Evolutionary conservation across 2,113 vertebrate genomes (phyloP).

Genomic region (Centropus unirufus): DNA sequence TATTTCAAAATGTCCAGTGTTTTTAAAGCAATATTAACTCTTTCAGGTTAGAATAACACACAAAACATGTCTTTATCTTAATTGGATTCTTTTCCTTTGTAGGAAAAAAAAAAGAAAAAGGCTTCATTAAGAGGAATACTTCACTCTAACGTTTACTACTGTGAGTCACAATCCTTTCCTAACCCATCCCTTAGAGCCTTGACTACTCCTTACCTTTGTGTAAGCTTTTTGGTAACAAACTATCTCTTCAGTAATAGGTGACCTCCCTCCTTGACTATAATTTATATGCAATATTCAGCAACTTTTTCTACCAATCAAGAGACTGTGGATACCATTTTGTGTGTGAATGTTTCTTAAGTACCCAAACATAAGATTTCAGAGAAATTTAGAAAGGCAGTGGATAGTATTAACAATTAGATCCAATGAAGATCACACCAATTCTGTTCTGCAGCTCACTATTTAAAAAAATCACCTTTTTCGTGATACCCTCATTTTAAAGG

Average conservation of each 20-base stretch:
- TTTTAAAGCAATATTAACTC: conserved; percentile 34
- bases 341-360: neutral
- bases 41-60: neutral
- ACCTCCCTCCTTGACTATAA: neutral
- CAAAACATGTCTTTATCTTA: neutral
- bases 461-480: neutral
- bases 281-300: neutral
- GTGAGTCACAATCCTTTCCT: neutral
- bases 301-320: conserved; percentile 9
- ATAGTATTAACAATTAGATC: neutral
- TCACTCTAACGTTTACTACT: neutral
- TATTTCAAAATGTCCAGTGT: conserved; percentile 11
- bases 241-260: neutral
- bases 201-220: neutral
- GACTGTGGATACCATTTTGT: neutral
- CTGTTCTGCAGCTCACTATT: neutral
- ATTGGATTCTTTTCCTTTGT: neutral
- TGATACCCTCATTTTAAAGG: neutral
- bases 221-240: neutral
- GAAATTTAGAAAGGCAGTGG: neutral
- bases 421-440: neutral
- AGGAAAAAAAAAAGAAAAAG: neutral
- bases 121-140: neutral
- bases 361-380: neutral
- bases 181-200: neutral